A percentile compares a stretch with the other conserved stretches of the same genome.
These are phyloP conservation scores for Physocephala rufipes DNA, from an alignment of 2,888 invertebrate species.

Conservation along the genomic window DNA sequence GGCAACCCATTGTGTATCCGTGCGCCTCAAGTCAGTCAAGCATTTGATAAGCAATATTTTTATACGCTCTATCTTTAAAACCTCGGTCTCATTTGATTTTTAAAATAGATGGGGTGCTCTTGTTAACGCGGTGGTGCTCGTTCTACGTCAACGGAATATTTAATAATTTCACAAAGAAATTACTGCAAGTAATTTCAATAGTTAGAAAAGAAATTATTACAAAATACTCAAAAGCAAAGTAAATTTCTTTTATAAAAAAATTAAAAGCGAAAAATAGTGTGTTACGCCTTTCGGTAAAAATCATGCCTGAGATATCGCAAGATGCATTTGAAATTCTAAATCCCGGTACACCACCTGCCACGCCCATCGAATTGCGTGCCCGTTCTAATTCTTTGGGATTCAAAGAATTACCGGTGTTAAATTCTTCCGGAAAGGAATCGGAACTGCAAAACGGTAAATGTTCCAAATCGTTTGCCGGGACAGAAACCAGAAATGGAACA, in stretches of 20 bases:
- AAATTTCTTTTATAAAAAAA: conserved; percentile 10
- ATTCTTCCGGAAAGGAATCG: conserved; percentile 31
- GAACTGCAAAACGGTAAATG: conserved; percentile 38
- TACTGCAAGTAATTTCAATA: conserved; percentile 14
- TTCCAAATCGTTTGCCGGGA: not conserved
- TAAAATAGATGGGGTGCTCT: too few species aligned
- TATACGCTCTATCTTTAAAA: too few species aligned
- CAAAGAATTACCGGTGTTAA: conserved; percentile 31
- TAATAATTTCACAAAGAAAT: not conserved
- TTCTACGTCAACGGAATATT: not conserved
- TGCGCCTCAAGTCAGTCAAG: not conserved
- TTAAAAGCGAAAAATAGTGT: not conserved
- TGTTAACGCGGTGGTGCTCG: too few species aligned
- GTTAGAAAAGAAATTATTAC: too few species aligned
- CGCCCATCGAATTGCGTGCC: conserved; percentile 69
- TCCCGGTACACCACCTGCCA: conserved; percentile 68
- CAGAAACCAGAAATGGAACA: conserved; percentile 22
- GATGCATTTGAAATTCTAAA: conserved; percentile 69
- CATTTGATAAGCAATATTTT: conserved; percentile 9
- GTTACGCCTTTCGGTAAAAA: not conserved
- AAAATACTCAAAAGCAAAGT: not conserved
- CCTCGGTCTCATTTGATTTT: too few species aligned
- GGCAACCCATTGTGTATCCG: too few species aligned
- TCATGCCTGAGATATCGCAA: conserved; percentile 70
- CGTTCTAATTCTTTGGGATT: conserved; percentile 68